Percentiles rank a stretch among this genome's conserved stretches.
phyloP scores from a whole-genome alignment of 2,888 invertebrate genomes.

The Rosalia funebris region DNA sequence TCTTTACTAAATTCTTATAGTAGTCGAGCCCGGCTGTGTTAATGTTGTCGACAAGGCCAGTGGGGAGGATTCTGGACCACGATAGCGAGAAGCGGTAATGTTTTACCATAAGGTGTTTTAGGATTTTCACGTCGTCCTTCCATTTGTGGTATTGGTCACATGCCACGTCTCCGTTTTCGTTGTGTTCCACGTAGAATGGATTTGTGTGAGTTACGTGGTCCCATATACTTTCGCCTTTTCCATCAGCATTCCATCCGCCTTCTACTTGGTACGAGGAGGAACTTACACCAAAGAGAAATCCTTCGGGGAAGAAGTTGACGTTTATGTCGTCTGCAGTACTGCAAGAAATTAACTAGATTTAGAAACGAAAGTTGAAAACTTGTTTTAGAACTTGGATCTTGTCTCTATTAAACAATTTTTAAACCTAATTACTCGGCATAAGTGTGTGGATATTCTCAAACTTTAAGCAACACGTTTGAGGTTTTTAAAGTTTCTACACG shows the following conservation, averaged over 20 bases:
- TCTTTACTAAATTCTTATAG: conserved; percentile 80
- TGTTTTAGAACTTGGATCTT: too few relatives aligned
- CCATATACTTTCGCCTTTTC: conserved; percentile 75
- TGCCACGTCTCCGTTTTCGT: conserved; percentile 71
- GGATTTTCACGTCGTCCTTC: conserved; percentile 68
- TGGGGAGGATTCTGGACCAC: conserved; percentile 74
- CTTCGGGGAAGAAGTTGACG: conserved; percentile 49
- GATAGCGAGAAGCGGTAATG: conserved; percentile 72
- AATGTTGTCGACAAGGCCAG: conserved; percentile 72
- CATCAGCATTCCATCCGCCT: conserved; percentile 52
- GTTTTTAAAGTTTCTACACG: too few relatives aligned
- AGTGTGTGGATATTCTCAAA: too few relatives aligned
- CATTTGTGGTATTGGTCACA: conserved; percentile 74
- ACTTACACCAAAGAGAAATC: conserved; percentile 40
- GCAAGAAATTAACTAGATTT: too few relatives aligned
- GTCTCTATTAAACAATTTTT: too few relatives aligned
- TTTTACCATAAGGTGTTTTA: conserved; percentile 67
- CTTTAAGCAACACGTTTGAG: too few relatives aligned
- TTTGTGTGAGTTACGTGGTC: conserved; percentile 70
- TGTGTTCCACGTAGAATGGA: conserved; percentile 59
- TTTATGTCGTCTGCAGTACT: conserved; percentile 9
- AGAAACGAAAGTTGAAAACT: too few relatives aligned
- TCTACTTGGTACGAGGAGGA: conserved; percentile 49
- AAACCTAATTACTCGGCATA: too few relatives aligned
- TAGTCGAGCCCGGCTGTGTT: conserved; percentile 78